Evolutionary conservation across 2,797 vertebrate genomes (phyloP).

Genomic region (Decapterus maruadsi): DNA sequence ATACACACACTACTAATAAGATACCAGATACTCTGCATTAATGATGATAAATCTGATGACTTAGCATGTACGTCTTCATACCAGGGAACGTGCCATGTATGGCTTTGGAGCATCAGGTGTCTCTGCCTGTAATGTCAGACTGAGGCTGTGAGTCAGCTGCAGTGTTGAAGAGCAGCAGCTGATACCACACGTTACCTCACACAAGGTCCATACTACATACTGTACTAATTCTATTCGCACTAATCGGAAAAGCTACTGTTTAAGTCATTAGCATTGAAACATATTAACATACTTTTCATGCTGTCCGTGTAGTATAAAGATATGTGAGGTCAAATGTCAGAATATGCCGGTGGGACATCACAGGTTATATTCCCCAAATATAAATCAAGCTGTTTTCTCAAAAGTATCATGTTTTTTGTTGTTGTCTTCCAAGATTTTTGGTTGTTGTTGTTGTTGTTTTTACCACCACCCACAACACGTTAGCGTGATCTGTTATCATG

Average conservation of each 20-base stretch:
- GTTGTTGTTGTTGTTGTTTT: too few species aligned
- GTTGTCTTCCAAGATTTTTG: too few species aligned
- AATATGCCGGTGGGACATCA: neutral
- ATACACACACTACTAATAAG: neutral
- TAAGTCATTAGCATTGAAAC: neutral
- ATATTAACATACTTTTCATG: neutral
- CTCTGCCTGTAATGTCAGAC: neutral
- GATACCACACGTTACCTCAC: neutral
- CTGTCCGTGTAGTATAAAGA: neutral
- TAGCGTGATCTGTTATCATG: neutral
- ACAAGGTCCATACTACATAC: neutral
- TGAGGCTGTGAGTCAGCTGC: conserved; percentile 6
- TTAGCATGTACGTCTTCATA: neutral
- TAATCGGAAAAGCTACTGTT: too few species aligned
- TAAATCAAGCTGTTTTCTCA: neutral
- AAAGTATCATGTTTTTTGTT: neutral
- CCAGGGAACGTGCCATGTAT: neutral
- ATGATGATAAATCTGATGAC: neutral
- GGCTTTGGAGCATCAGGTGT: neutral
- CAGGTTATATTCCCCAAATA: neutral
- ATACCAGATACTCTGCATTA: neutral
- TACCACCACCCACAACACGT: too few species aligned
- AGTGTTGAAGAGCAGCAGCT: conserved; percentile 17
- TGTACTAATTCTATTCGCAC: neutral
- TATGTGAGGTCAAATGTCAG: neutral